These are phyloP conservation scores for Helicoverpa zea DNA, from an alignment of 1,140 invertebrate genomes.

Conservation along the genomic window DNA sequence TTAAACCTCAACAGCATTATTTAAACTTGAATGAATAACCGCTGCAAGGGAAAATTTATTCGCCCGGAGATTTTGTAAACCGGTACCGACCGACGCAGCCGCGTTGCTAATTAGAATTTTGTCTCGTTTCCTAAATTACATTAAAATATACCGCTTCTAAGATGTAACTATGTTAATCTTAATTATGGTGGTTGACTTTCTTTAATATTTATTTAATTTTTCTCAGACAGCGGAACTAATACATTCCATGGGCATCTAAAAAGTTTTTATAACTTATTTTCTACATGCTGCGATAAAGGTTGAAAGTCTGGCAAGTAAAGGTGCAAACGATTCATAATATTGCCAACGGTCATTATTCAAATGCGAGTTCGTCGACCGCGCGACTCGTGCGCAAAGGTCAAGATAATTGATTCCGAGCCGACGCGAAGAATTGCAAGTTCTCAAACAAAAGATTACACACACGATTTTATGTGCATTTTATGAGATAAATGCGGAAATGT, in stretches of 20 bases:
- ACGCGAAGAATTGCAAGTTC: constrained; percentile 3
- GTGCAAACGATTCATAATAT: constrained; percentile 38
- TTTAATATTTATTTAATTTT: neutral
- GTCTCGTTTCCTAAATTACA: neutral
- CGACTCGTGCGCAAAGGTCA: constrained; percentile 51
- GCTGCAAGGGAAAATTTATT: constrained; percentile 6
- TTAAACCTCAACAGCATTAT: constrained; percentile 39
- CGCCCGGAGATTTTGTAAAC: constrained; percentile 5
- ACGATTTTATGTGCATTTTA: constrained; percentile 29
- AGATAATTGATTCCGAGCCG: constrained; percentile 48
- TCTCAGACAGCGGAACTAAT: neutral
- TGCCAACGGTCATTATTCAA: constrained; percentile 52
- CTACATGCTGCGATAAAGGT: neutral
- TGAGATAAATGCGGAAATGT: constrained; percentile 43
- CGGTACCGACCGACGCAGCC: neutral
- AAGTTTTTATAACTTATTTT: constrained; percentile 5
- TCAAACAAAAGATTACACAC: constrained; percentile 40
- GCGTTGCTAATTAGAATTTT: neutral
- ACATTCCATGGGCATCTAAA: neutral
- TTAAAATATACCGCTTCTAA: too few relatives aligned
- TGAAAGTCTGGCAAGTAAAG: constrained; percentile 27
- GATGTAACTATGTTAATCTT: too few relatives aligned
- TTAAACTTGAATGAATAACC: constrained; percentile 30
- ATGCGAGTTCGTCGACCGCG: constrained; percentile 47
- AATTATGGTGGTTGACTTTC: neutral